Conservation (phyloP, 2,797 vertebrate species). For the Ambastaia sidthimunki region DNA sequence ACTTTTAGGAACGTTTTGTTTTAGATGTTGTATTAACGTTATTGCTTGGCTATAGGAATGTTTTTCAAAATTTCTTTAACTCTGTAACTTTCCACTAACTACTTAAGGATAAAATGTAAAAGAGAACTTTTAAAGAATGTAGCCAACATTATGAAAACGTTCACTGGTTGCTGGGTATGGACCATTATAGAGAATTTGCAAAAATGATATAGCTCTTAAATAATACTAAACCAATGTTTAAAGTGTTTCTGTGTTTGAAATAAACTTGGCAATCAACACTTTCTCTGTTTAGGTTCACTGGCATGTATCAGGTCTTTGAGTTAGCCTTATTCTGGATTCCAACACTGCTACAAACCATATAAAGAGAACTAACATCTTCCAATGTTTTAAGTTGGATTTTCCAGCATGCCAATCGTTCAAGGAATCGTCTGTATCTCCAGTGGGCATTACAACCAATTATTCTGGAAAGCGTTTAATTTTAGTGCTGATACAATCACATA, state of each 20-base stretch:
- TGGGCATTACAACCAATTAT: conserved; percentile 40
- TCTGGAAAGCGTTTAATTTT: conserved; percentile 43
- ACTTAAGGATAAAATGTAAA: too few relatives aligned
- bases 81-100: too few relatives aligned
- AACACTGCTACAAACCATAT: background rate
- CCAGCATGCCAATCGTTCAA: background rate
- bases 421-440: conserved; percentile 18
- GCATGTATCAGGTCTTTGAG: background rate
- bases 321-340: background rate
- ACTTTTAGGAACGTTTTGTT: too few relatives aligned
- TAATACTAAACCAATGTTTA: background rate
- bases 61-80: too few relatives aligned
- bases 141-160: too few relatives aligned
- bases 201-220: background rate
- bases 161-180: background rate
- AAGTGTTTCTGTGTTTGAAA: background rate
- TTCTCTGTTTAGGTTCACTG: background rate
- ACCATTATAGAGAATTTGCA: background rate
- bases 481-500: conserved; percentile 42
- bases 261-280: background rate
- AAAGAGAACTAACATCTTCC: background rate
- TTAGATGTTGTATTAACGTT: too few relatives aligned
- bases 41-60: too few relatives aligned
- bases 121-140: too few relatives aligned
- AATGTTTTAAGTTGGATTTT: background rate